These are phyloP conservation scores for Anguilla marmorata DNA, from an alignment of 2,797 vertebrate species.

Conservation along the genomic window DNA sequence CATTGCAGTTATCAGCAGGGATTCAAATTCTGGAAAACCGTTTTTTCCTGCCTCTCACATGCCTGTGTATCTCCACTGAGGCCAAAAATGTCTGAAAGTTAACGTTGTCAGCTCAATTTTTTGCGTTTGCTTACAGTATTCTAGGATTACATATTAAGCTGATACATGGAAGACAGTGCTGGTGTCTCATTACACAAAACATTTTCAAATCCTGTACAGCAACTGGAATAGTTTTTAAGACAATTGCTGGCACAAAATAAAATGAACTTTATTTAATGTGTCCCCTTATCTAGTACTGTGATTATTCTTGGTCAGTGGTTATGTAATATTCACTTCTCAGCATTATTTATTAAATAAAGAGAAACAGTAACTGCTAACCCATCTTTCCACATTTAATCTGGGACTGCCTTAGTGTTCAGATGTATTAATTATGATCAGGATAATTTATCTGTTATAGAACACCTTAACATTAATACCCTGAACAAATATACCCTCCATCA, in stretches of 20 bases:
- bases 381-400: not conserved
- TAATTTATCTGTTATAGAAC: not conserved
- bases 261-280: conserved; percentile 4
- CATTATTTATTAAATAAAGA: not conserved
- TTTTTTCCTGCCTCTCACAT: not conserved
- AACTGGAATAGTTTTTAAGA: not conserved
- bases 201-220: not conserved
- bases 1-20: not conserved
- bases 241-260: not conserved
- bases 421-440: not conserved
- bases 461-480: not conserved
- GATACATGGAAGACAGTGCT: conserved; percentile 11
- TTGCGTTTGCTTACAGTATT: conserved; percentile 19
- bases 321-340: not conserved
- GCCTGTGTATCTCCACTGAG: conserved; percentile 5
- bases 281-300: not conserved
- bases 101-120: conserved; percentile 25
- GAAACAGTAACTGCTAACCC: not conserved
- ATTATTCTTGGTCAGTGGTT: not conserved
- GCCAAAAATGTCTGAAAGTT: conserved; percentile 12
- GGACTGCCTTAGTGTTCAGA: not conserved
- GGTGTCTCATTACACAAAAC: not conserved
- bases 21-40: not conserved
- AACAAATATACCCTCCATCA: not conserved
- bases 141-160: conserved; percentile 3